phyloP scores from a whole-genome alignment of 1,140 invertebrate genomes.

The Physella acuta region DNA sequence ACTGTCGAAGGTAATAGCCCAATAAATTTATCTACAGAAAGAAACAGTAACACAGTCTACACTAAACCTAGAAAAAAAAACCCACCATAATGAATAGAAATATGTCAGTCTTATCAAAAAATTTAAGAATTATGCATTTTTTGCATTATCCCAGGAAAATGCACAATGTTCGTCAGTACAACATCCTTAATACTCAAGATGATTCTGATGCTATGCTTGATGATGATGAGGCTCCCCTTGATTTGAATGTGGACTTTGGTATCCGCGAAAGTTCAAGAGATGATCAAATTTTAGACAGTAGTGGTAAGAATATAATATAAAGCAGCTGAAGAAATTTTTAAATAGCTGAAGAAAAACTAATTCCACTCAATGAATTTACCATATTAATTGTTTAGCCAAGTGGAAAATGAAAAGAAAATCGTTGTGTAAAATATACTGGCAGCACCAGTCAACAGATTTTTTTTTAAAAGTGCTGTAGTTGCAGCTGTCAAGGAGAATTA shows the following conservation, averaged over 20 bases:
- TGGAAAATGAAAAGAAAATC: neutral
- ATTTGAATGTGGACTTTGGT: slow-evolving; percentile 31
- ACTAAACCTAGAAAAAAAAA: neutral
- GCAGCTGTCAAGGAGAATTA: neutral
- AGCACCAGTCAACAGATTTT: neutral
- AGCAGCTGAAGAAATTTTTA: neutral
- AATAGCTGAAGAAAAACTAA: neutral
- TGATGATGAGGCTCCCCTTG: slow-evolving; percentile 40
- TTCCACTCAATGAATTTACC: neutral
- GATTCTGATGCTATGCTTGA: slow-evolving; percentile 35
- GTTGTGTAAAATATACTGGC: neutral
- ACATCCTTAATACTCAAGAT: slow-evolving; percentile 25
- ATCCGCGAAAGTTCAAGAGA: slow-evolving; percentile 4
- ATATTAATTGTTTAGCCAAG: neutral
- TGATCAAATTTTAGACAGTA: neutral
- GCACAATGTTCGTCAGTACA: slow-evolving; percentile 25
- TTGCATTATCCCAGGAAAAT: slow-evolving; percentile 24
- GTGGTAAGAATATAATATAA: neutral
- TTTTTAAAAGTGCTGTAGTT: neutral
- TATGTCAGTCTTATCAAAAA: no score
- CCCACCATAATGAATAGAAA: no score
- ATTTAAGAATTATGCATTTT: no score
- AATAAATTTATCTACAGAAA: no score
- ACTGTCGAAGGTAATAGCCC: slow-evolving; percentile 32
- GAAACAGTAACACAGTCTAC: neutral